These are phyloP conservation scores for Chrysotoxum bicinctum DNA, from an alignment of 2,888 invertebrate species.

Conservation along the genomic window DNA sequence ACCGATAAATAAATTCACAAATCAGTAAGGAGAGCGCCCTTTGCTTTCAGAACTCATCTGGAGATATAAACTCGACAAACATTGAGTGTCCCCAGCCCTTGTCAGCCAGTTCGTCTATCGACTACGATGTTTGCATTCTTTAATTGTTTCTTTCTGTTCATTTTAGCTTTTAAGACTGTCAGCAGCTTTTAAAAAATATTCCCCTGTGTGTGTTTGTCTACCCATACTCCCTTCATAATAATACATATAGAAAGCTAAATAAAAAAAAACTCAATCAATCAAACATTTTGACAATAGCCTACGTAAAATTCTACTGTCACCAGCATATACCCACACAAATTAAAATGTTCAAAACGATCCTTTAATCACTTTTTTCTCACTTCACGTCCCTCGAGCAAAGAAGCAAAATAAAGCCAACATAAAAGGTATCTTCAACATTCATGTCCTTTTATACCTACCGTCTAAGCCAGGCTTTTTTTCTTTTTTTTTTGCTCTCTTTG, in stretches of 20 bases:
- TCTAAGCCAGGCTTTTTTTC: slow-evolving; percentile 2
- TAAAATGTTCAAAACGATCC: slow-evolving; percentile 27
- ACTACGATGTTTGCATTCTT: no score
- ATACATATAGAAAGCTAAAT: not conserved
- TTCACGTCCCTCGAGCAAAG: not conserved
- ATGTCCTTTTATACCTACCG: slow-evolving; percentile 5
- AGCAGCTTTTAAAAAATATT: not conserved
- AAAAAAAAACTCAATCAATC: slow-evolving; percentile 11
- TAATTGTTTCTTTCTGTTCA: no score
- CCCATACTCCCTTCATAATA: not conserved
- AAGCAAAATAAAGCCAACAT: slow-evolving; percentile 4
- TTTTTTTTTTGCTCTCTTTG: slow-evolving; percentile 21
- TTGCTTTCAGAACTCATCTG: no score
- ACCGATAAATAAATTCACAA: no score
- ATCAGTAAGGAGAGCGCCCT: no score
- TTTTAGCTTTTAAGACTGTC: not conserved
- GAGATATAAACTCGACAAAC: no score
- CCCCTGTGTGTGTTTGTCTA: not conserved
- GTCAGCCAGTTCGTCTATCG: no score
- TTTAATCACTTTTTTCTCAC: slow-evolving; percentile 46
- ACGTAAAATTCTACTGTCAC: slow-evolving; percentile 18
- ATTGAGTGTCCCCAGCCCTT: no score
- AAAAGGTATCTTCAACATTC: slow-evolving; percentile 24
- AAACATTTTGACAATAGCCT: slow-evolving; percentile 27
- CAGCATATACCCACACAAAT: slow-evolving; percentile 19